Evolutionary conservation across 2,113 vertebrate species (phyloP).

Genomic region (Narcine bancroftii): DNA sequence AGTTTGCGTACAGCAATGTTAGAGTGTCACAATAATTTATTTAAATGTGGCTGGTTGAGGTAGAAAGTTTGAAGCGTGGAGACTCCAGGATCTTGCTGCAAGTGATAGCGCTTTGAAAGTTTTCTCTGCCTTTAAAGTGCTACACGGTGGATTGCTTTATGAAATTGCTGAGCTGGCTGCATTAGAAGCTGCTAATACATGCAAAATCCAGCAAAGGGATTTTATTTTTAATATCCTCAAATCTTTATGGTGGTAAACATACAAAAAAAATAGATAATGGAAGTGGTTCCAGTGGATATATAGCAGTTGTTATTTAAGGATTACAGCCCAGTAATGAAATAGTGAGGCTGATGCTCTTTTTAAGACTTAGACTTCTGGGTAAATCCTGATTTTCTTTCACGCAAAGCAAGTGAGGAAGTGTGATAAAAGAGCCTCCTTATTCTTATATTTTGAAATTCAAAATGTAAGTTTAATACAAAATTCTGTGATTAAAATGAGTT

Average conservation of each 20-base stretch:
- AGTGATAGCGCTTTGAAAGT: not conserved
- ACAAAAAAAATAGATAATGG: not conserved
- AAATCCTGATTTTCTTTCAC: conserved; percentile 19
- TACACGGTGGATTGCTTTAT: not conserved
- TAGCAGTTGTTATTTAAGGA: conserved; percentile 25
- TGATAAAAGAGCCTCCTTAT: not conserved
- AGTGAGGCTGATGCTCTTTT: not conserved
- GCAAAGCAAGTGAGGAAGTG: not conserved
- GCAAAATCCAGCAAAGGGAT: not conserved
- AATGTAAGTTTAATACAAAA: conserved; percentile 29
- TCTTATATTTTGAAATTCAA: not conserved
- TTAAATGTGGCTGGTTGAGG: not conserved
- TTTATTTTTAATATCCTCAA: conserved; percentile 27
- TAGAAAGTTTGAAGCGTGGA: not conserved
- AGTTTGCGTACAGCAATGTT: not conserved
- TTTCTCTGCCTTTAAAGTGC: not conserved
- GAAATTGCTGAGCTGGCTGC: conserved; percentile 16
- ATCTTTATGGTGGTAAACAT: conserved; percentile 23
- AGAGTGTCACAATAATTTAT: not conserved
- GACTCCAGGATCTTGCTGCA: not conserved
- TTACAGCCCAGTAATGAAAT: not conserved
- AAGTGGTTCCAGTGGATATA: conserved; percentile 19
- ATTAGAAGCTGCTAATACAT: conserved; percentile 1
- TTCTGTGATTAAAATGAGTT: conserved; percentile 7
- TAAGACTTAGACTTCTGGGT: conserved; percentile 7